Evolutionary conservation across 1,140 invertebrate genomes (phyloP).

Genomic region (Sinonovacula constricta): DNA sequence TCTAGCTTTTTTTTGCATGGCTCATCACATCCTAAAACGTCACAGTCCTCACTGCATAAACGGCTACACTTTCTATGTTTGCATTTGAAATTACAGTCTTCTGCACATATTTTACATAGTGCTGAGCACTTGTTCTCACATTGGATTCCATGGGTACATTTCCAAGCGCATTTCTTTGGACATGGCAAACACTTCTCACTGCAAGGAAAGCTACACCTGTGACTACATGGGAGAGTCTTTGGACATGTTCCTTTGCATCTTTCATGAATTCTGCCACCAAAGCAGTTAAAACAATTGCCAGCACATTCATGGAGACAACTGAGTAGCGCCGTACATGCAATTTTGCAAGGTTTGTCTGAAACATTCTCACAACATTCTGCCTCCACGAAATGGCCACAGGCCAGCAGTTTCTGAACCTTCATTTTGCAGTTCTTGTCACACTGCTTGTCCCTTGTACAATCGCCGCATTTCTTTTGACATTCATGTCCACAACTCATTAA

Average conservation of each 20-base stretch:
- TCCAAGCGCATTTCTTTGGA: slow-evolving; percentile 80
- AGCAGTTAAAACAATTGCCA: slow-evolving; percentile 75
- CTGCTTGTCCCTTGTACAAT: slow-evolving; percentile 79
- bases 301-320: slow-evolving; percentile 48
- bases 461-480: slow-evolving; percentile 82
- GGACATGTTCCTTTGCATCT: slow-evolving; percentile 64
- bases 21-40: slow-evolving; percentile 78
- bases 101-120: slow-evolving; percentile 81
- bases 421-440: slow-evolving; percentile 8
- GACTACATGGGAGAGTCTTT: slow-evolving; percentile 69
- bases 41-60: slow-evolving; percentile 82
- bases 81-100: slow-evolving; percentile 77
- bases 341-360: not conserved
- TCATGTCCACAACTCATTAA: slow-evolving; percentile 80
- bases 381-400: slow-evolving; percentile 67
- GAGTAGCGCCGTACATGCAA: not conserved
- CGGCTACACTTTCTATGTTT: slow-evolving; percentile 81
- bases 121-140: slow-evolving; percentile 82
- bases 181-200: slow-evolving; percentile 82
- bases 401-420: slow-evolving; percentile 1
- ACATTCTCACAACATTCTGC: slow-evolving; percentile 55
- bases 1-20: slow-evolving; percentile 56
- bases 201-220: slow-evolving; percentile 61
- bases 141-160: slow-evolving; percentile 78
- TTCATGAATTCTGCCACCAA: slow-evolving; percentile 82